phyloP scores from a whole-genome alignment of 2,888 invertebrate species.

The Diogma glabrata region DNA sequence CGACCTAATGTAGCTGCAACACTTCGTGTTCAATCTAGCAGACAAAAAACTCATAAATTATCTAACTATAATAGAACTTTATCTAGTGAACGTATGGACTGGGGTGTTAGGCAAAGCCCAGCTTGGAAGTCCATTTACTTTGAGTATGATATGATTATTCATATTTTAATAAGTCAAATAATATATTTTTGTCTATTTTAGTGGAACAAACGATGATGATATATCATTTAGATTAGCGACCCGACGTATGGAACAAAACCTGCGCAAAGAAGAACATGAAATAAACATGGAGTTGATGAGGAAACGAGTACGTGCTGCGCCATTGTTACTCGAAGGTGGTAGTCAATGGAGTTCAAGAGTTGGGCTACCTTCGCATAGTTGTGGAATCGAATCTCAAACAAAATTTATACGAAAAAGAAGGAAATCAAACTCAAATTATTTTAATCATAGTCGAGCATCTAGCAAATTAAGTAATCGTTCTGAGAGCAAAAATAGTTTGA shows the following conservation, averaged over 20 bases:
- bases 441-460: too few relatives aligned
- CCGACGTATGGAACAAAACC: slow-evolving; percentile 32
- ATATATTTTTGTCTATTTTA: slow-evolving; percentile 20
- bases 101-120: slow-evolving; percentile 35
- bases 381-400: slow-evolving; percentile 23
- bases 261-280: slow-evolving; percentile 32
- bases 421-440: too few relatives aligned
- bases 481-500: too few relatives aligned
- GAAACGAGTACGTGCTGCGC: slow-evolving; percentile 34
- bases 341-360: slow-evolving; percentile 31
- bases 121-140: slow-evolving; percentile 34
- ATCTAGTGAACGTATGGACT: slow-evolving; percentile 26
- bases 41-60: slow-evolving; percentile 28
- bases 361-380: slow-evolving; percentile 31
- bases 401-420: slow-evolving; percentile 7
- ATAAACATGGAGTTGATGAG: slow-evolving; percentile 35
- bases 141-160: slow-evolving; percentile 23
- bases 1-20: slow-evolving; percentile 36
- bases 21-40: slow-evolving; percentile 30
- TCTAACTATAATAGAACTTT: slow-evolving; percentile 22
- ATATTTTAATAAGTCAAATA: not conserved
- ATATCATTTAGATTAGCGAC: slow-evolving; percentile 32
- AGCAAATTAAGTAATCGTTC: too few relatives aligned
- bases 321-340: slow-evolving; percentile 31
- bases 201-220: slow-evolving; percentile 33